Evolutionary conservation across 2,797 vertebrate genomes (phyloP).

Genomic region (Clarias platycephalus): DNA sequence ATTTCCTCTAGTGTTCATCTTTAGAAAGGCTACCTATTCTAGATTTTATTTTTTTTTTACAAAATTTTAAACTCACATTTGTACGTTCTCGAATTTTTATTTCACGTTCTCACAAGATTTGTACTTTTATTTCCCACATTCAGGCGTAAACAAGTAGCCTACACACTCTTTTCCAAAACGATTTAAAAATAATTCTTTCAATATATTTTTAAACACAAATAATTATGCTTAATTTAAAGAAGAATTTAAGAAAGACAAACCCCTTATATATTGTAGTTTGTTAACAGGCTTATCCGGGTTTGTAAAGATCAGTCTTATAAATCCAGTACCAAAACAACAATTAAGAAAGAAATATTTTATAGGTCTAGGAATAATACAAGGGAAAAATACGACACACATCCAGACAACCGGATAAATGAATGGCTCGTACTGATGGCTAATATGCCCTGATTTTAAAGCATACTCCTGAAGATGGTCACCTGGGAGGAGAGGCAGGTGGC

Average conservation of each 20-base stretch:
- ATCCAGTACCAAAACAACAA: neutral
- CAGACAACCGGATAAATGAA: neutral
- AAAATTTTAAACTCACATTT: too few relatives aligned
- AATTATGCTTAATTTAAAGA: neutral
- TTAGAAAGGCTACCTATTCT: neutral
- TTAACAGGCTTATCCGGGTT: neutral
- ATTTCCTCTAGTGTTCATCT: neutral
- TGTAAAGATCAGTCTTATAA: neutral
- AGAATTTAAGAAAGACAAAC: neutral
- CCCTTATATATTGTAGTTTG: too few relatives aligned
- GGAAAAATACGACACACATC: neutral
- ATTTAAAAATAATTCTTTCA: neutral
- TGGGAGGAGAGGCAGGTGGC: slow-evolving; percentile 88
- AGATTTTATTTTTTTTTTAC: neutral
- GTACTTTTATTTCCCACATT: neutral
- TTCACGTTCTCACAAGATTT: neutral
- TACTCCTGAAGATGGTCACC: slow-evolving; percentile 69
- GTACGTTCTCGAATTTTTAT: neutral
- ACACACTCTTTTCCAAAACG: neutral
- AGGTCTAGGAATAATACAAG: neutral
- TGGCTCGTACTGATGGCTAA: neutral
- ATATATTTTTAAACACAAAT: neutral
- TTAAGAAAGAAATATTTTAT: neutral
- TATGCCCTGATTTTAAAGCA: slow-evolving; percentile 3
- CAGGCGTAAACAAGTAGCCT: neutral